Evolutionary conservation across 2,797 vertebrate species (phyloP).

Genomic region (Lerista edwardsae): DNA sequence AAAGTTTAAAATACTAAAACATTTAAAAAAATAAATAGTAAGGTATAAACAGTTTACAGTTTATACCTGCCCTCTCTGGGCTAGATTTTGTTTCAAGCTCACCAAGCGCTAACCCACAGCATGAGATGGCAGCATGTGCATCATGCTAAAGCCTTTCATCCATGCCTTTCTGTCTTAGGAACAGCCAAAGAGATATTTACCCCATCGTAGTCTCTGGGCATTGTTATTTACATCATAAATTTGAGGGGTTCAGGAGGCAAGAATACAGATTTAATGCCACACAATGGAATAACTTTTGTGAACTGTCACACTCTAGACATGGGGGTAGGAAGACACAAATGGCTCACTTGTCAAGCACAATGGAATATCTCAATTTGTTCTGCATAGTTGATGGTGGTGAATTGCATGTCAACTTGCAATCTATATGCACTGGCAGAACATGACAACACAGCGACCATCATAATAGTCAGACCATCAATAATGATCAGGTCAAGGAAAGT

Average conservation of each 20-base stretch:
- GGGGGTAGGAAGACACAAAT: too few relatives aligned
- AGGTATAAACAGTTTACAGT: too few relatives aligned
- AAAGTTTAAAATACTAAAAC: too few relatives aligned
- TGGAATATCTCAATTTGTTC: not conserved
- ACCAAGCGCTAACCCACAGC: not conserved
- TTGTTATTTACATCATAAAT: not conserved
- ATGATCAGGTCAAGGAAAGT: too few relatives aligned
- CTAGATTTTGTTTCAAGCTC: not conserved
- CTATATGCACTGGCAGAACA: not conserved
- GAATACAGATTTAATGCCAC: not conserved
- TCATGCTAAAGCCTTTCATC: not conserved
- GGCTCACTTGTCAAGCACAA: not conserved
- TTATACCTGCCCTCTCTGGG: too few relatives aligned
- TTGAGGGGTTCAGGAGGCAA: not conserved
- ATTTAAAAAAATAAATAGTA: too few relatives aligned
- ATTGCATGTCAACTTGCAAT: not conserved
- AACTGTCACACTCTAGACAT: not conserved
- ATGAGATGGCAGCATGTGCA: not conserved
- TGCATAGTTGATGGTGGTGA: not conserved
- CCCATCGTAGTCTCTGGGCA: too few relatives aligned
- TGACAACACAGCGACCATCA: not conserved
- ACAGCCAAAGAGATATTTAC: not conserved
- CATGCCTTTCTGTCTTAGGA: not conserved
- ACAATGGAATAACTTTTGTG: not conserved
- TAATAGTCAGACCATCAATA: slow-evolving; percentile 10